Conservation (phyloP, 2,888 invertebrate genomes). For the Nemurella pictetii region DNA sequence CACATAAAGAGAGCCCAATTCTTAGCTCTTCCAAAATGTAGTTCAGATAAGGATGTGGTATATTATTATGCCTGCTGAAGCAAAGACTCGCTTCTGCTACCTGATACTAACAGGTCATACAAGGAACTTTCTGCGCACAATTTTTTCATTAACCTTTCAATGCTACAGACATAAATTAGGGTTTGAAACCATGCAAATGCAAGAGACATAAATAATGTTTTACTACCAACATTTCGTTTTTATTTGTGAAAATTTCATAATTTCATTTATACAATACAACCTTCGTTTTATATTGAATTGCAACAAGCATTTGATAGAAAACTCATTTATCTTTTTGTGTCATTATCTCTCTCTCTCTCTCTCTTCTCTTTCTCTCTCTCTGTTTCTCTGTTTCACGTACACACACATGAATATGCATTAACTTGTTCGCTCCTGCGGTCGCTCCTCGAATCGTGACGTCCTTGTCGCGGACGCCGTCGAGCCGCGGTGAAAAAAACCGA, state of each 20-base stretch:
- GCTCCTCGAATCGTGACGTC: constrained; percentile 23
- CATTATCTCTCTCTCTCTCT: neutral
- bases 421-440: constrained; percentile 20
- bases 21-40: no score
- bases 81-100: no score
- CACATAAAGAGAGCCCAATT: no score
- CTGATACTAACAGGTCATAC: no score
- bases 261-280: constrained; percentile 32
- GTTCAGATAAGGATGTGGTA: no score
- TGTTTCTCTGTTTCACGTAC: neutral
- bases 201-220: neutral
- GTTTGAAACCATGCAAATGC: neutral
- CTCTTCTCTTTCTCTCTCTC: constrained; percentile 10
- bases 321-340: constrained; percentile 28
- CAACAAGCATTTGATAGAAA: constrained; percentile 37
- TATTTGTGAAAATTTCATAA: constrained; percentile 38
- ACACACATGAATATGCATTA: constrained; percentile 6
- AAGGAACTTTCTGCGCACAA: no score
- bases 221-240: constrained; percentile 33
- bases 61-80: no score
- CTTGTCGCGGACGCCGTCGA: neutral
- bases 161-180: no score
- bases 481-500: neutral
- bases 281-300: constrained; percentile 24
- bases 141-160: no score